Evolutionary conservation across 2,113 vertebrate genomes (phyloP).

Genomic region (Naja naja): DNA sequence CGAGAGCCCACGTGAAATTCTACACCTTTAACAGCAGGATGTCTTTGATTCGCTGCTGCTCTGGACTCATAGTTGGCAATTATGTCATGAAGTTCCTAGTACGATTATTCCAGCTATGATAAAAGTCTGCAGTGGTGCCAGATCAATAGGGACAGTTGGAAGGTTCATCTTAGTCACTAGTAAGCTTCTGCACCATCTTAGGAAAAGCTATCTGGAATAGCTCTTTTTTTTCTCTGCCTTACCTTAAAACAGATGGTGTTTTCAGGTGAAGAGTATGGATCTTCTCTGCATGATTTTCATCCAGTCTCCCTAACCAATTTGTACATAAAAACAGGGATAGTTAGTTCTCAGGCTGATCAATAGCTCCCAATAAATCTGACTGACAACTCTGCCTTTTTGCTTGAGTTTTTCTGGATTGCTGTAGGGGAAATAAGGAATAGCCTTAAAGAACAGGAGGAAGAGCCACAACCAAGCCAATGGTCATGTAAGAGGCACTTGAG

Average conservation of each 20-base stretch:
- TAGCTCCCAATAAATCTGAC: not conserved
- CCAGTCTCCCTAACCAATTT: not conserved
- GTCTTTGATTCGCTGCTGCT: not conserved
- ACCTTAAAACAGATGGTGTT: not conserved
- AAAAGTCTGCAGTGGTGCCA: not conserved
- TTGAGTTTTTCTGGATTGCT: not conserved
- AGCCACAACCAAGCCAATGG: not conserved
- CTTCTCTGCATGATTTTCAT: not conserved
- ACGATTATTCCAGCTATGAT: not conserved
- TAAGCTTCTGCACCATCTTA: not conserved
- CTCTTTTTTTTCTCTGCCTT: not conserved
- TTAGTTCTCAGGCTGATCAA: not conserved
- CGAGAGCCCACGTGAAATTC: not conserved
- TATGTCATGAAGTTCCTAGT: not conserved
- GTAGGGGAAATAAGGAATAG: not conserved
- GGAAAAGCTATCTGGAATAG: not conserved
- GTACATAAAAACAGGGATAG: not conserved
- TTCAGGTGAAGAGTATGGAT: not conserved
- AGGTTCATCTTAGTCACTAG: not conserved
- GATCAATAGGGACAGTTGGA: not conserved
- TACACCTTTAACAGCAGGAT: not conserved
- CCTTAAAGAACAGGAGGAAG: not conserved
- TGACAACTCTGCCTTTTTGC: not conserved
- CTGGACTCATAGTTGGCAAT: not conserved
- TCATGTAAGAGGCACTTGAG: not conserved